phyloP scores from a whole-genome alignment of 2,888 invertebrate genomes.

The Dasypolia templi region DNA sequence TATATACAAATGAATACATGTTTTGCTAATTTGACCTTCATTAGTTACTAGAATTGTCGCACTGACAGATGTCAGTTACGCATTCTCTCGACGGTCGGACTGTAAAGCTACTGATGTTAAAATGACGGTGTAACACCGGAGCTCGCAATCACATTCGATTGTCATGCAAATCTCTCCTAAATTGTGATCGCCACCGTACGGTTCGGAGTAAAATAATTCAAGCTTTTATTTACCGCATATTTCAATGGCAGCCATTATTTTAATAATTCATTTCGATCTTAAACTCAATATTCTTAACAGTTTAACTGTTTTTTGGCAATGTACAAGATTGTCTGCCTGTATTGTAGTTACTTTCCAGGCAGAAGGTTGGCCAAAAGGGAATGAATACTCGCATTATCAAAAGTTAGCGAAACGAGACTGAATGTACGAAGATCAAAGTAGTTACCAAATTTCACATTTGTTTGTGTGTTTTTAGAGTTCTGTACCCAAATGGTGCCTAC shows the following conservation, averaged over 20 bases:
- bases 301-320: neutral
- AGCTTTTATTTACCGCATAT: constrained; percentile 36
- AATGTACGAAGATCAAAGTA: neutral
- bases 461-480: too few species aligned
- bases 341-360: neutral
- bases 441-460: neutral
- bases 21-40: too few species aligned
- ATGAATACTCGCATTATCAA: too few species aligned
- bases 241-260: constrained; percentile 38
- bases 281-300: neutral
- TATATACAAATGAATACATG: too few species aligned
- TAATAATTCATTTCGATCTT: neutral
- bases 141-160: constrained; percentile 82
- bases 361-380: neutral
- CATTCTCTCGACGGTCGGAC: too few species aligned
- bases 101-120: constrained; percentile 46
- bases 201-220: constrained; percentile 59
- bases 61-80: too few species aligned
- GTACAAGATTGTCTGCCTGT: neutral
- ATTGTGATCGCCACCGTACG: constrained; percentile 68
- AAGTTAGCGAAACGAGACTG: neutral
- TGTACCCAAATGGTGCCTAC: too few species aligned
- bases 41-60: too few species aligned
- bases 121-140: constrained; percentile 49
- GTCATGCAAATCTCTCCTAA: constrained; percentile 83